These are phyloP conservation scores for Acipenser ruthenus DNA, from an alignment of 2,797 vertebrate species.

Conservation along the genomic window DNA sequence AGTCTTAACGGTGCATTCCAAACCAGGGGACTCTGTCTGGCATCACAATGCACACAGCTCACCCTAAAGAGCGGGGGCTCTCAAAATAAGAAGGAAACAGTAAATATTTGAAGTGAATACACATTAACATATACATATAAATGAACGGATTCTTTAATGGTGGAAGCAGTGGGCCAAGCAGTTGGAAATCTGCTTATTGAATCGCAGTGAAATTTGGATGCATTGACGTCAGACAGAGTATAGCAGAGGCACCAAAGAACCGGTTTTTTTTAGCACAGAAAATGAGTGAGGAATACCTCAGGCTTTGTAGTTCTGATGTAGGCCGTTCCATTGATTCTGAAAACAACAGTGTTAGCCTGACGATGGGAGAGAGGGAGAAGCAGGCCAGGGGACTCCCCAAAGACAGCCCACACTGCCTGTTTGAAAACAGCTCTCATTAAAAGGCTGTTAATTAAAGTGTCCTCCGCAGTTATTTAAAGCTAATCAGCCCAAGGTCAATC, in stretches of 20 bases:
- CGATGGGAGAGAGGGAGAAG: slow-evolving; percentile 39
- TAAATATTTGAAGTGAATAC: too few relatives aligned
- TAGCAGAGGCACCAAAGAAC: too few relatives aligned
- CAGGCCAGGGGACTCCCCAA: slow-evolving; percentile 22
- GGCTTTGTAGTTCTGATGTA: slow-evolving; percentile 17
- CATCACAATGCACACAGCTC: not conserved
- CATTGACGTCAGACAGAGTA: too few relatives aligned
- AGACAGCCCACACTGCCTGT: slow-evolving; percentile 43
- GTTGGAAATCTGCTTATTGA: too few relatives aligned
- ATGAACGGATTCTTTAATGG: too few relatives aligned
- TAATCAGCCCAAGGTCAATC: slow-evolving; percentile 61
- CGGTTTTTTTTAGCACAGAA: too few relatives aligned
- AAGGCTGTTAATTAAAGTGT: slow-evolving; percentile 49
- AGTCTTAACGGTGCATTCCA: slow-evolving; percentile 1
- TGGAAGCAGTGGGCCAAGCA: too few relatives aligned
- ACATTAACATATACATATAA: too few relatives aligned
- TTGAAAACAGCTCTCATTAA: slow-evolving; percentile 50
- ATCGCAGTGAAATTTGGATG: too few relatives aligned
- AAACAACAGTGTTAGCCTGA: slow-evolving; percentile 21
- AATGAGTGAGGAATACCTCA: slow-evolving; percentile 3
- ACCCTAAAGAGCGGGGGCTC: too few relatives aligned
- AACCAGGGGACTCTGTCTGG: not conserved
- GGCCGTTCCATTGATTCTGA: slow-evolving; percentile 16
- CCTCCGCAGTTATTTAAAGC: slow-evolving; percentile 66
- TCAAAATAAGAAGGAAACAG: too few relatives aligned